phyloP scores from a whole-genome alignment of 2,113 vertebrate species.

The Bathybates hornii region DNA sequence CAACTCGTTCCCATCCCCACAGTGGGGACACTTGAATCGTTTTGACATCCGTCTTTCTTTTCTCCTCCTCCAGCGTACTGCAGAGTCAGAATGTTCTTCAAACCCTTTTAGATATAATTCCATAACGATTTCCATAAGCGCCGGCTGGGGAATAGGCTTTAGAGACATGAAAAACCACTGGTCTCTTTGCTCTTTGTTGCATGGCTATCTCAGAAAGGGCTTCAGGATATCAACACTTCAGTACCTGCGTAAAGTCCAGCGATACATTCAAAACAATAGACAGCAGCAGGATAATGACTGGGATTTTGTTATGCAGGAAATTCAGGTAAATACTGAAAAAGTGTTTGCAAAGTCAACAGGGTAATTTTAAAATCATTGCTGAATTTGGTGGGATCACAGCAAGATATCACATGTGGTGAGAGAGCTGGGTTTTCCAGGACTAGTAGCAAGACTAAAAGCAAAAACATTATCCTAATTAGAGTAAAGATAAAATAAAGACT shows the following conservation, averaged over 20 bases:
- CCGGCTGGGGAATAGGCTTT: conserved; percentile 51
- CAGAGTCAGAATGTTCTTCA: conserved; percentile 49
- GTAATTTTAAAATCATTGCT: not conserved
- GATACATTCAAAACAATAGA: not conserved
- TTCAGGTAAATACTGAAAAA: not conserved
- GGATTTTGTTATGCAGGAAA: not conserved
- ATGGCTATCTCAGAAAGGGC: conserved; percentile 53
- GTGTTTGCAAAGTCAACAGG: not conserved
- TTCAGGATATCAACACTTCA: not conserved
- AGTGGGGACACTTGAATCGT: conserved; percentile 48
- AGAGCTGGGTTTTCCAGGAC: not conserved
- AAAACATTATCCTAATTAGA: not conserved
- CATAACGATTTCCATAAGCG: conserved; percentile 63
- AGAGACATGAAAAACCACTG: conserved; percentile 45
- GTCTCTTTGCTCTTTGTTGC: conserved; percentile 53
- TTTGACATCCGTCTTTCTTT: conserved; percentile 61
- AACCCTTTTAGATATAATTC: conserved; percentile 61
- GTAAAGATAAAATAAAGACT: not conserved
- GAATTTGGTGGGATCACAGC: not conserved
- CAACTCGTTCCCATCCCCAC: conserved; percentile 7
- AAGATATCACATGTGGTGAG: not conserved
- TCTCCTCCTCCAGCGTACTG: conserved; percentile 43
- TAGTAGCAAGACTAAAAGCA: not conserved
- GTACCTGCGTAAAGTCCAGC: not conserved
- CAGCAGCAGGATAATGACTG: not conserved